Evolutionary conservation across 2,113 vertebrate genomes (phyloP).

Genomic region (Brachyhypopomus occidentalis): DNA sequence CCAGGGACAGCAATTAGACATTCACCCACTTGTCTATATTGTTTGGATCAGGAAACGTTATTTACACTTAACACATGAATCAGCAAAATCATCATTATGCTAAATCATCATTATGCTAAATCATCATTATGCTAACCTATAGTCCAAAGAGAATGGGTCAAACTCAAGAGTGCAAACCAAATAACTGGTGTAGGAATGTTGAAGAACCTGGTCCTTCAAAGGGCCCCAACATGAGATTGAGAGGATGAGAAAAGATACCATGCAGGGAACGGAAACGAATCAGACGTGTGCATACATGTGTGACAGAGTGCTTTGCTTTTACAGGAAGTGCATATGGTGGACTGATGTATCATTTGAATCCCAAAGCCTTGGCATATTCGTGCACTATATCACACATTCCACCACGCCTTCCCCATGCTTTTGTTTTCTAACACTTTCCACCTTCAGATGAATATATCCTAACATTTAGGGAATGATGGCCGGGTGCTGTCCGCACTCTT

Average conservation of each 20-base stretch:
- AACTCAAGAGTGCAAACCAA: slow-evolving; percentile 46
- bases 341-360: not conserved
- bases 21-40: too few species aligned
- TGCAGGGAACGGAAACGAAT: not conserved
- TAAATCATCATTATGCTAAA: too few species aligned
- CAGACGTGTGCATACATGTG: slow-evolving; percentile 45
- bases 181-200: not conserved
- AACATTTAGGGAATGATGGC: too few species aligned
- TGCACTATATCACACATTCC: slow-evolving; percentile 39
- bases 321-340: not conserved
- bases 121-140: not conserved
- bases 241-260: not conserved
- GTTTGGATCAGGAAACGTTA: not conserved
- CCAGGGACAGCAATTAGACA: too few species aligned
- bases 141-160: slow-evolving; percentile 8
- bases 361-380: not conserved
- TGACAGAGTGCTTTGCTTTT: slow-evolving; percentile 40
- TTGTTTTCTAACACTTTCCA: not conserved
- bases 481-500: not conserved
- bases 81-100: not conserved
- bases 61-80: not conserved
- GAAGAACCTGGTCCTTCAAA: not conserved
- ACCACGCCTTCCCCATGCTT: slow-evolving; percentile 30
- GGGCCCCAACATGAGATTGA: not conserved
- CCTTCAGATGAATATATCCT: too few species aligned